phyloP scores from a whole-genome alignment of 2,113 vertebrate genomes.

The Takifugu flavidus region DNA sequence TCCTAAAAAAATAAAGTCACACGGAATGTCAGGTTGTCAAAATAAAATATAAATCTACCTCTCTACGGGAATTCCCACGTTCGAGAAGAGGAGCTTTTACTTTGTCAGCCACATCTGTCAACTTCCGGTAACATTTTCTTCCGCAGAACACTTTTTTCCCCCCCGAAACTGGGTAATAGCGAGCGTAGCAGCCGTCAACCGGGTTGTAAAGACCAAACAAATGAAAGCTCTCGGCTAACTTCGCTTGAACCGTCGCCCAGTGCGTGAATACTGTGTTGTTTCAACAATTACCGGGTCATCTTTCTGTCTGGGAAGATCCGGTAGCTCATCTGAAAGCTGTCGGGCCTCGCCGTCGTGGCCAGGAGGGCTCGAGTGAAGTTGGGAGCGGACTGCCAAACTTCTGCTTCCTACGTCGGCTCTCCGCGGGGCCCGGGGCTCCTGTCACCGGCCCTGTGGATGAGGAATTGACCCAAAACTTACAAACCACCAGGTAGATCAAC shows the following conservation, averaged over 20 bases:
- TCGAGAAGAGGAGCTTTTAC: conserved; percentile 11
- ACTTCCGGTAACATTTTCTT: conserved; percentile 16
- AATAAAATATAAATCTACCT: conserved; percentile 9
- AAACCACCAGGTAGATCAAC: conserved; percentile 58
- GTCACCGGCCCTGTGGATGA: conserved; percentile 76
- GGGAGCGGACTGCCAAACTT: conserved; percentile 67
- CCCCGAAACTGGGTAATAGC: conserved; percentile 12
- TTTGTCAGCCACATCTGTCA: neutral
- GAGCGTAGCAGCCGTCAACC: conserved; percentile 41
- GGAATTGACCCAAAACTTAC: conserved; percentile 39
- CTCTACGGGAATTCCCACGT: neutral
- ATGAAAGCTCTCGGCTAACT: conserved; percentile 29
- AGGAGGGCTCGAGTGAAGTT: conserved; percentile 74
- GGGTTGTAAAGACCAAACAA: conserved; percentile 31
- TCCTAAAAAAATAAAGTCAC: fast-evolving
- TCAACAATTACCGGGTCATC: neutral
- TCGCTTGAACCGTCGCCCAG: neutral
- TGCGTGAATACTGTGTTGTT: neutral
- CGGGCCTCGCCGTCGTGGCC: conserved; percentile 64
- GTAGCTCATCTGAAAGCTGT: conserved; percentile 1
- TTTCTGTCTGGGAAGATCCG: neutral
- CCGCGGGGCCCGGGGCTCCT: conserved; percentile 69
- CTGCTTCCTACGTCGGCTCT: conserved; percentile 60
- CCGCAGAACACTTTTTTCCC: conserved; percentile 1
- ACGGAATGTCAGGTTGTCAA: fast-evolving